Percentiles rank a stretch among this genome's conserved stretches.
phyloP scores from a whole-genome alignment of 1,140 invertebrate species.

The Brachionus manjavacas region DNA sequence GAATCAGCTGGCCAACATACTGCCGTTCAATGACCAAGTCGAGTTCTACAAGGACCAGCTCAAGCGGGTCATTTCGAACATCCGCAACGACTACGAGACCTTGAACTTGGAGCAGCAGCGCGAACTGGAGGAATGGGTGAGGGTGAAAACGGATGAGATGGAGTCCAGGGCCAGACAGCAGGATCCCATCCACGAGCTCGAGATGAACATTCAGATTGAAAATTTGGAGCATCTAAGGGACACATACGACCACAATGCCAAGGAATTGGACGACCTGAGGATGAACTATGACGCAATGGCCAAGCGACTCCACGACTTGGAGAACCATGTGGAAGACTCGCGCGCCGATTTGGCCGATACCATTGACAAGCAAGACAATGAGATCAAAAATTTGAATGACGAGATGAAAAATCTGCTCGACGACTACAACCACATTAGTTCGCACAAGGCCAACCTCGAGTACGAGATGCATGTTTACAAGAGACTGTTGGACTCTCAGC shows the following conservation, averaged over 20 bases:
- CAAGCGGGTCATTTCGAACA: conserved; percentile 13
- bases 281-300: not conserved
- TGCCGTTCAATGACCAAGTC: conserved; percentile 41
- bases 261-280: conserved; percentile 18
- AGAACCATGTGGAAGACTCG: not conserved
- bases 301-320: not conserved
- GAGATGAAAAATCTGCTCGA: not conserved
- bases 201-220: conserved; percentile 33
- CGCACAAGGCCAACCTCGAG: not conserved
- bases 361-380: conserved; percentile 12
- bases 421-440: not conserved
- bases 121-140: conserved; percentile 38
- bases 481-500: conserved; percentile 18
- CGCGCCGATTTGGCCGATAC: not conserved
- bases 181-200: not conserved
- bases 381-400: conserved; percentile 6
- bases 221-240: not conserved
- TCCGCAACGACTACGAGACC: not conserved
- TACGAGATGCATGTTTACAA: conserved; percentile 40
- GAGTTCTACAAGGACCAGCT: conserved; percentile 41
- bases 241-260: not conserved
- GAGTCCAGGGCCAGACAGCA: not conserved
- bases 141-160: conserved; percentile 12
- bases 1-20: conserved; percentile 1
- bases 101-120: not conserved